Percentiles rank a stretch among this genome's conserved stretches.
These are phyloP conservation scores for Caenorhabditis brenneri DNA, from an alignment of 1,140 invertebrate species.

Conservation along the genomic window DNA sequence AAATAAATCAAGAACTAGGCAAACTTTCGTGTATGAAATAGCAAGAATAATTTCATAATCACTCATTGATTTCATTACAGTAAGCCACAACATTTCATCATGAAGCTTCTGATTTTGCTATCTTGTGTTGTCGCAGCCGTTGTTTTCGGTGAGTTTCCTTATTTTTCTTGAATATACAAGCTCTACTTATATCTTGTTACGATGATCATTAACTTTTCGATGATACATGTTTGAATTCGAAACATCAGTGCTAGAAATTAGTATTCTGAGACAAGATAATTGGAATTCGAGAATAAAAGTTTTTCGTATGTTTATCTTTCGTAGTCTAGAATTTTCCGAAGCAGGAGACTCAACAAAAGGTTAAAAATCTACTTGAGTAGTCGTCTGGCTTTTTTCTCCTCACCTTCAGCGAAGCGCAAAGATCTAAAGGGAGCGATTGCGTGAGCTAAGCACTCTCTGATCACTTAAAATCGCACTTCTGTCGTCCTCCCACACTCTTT, in stretches of 20 bases:
- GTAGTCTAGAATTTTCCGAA: neutral
- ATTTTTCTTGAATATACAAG: no score
- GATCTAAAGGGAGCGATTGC: slow-evolving; percentile 5
- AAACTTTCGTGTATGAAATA: neutral
- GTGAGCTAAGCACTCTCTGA: neutral
- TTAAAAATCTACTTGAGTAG: neutral
- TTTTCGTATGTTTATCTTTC: neutral
- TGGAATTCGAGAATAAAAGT: neutral
- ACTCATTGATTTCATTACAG: neutral
- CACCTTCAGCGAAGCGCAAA: slow-evolving; percentile 7
- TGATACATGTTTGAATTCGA: neutral
- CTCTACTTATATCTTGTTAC: no score
- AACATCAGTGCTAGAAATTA: neutral
- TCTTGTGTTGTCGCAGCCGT: neutral
- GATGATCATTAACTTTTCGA: neutral
- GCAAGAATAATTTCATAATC: neutral
- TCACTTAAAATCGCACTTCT: neutral
- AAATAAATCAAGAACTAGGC: neutral
- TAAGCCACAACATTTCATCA: slow-evolving; percentile 11
- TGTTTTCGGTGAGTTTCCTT: slow-evolving; percentile 1
- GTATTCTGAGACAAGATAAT: neutral
- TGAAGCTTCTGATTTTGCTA: slow-evolving; percentile 25
- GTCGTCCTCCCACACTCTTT: neutral
- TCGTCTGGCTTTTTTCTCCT: neutral
- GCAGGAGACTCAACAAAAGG: neutral